Base-by-base conservation (phyloP, 2,888 invertebrate genomes). In the Amiota minor region DNA sequence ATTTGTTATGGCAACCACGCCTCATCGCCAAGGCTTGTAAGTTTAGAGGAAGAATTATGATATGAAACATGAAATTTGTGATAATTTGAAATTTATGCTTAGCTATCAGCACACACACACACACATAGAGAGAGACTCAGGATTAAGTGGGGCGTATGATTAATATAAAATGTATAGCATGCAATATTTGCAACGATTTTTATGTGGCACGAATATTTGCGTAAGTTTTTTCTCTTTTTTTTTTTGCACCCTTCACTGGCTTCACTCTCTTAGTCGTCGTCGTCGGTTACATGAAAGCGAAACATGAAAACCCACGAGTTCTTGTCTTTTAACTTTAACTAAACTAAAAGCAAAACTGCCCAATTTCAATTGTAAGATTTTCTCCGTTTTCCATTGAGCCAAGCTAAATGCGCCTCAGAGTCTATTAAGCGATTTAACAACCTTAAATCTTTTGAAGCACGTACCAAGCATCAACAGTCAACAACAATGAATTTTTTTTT, bases 1-100 rank as follows among this genome's bases (percentile, higher is more conserved):
- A 76, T 76, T 76, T 76, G 73, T 72, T 70, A 70, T 71, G 67
- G 20, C 35, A 50, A 68, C 61, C 72, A 76, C 76, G 76, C 74
- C 76, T 73, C 65, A 70, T 45, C 18, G 18, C 16, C 18, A 65
- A 12, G 16, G 14, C 35, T 35, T 35, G 6, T 4, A 35, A 35
- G 35, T 35, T 35, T 35, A 35, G 18, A 12, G 59, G 18, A 65
- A 65, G 35, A 65, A 65, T 65, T 65, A 65, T 65, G 47, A 65
- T 65, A 65, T 35, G 47, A 65, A 59, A 47, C 47, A n/a, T 65
- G 65, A 20, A 65, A 65, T 47, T 65, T 65, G 65, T 47, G 65
- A 62, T 62, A 62, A 62, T 47, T 65, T 16, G 47, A 65, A 65
- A 65, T 65, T 65, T 65, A 65, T 65, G 65, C 65, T 4, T 16